Evolutionary conservation across 2,888 invertebrate genomes (phyloP), one percentile per base, ranked within the genome.

Genomic region (Periphyllus acericola): DNA sequence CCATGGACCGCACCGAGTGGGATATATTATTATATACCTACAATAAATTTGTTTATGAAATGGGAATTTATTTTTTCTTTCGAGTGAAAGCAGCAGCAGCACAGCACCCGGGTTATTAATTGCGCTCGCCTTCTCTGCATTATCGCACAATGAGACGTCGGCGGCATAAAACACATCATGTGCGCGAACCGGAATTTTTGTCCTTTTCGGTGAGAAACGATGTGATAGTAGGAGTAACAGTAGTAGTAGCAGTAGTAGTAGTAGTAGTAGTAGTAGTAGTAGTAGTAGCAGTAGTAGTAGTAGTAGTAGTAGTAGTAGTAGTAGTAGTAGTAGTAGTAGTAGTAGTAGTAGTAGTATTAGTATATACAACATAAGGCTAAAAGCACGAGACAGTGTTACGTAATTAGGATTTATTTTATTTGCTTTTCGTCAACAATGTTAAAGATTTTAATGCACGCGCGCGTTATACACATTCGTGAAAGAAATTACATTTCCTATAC

Each of bases 101-200:
- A n/a, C n/a, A 46, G 46, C 46, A 5, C 29, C 40, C 29, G 40
- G 75, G 34, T 40, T 75, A 75, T 83, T 83, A 75, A 83, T 75
- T 75, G 60, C 17, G 74, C 46, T 46, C 60, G 74, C 74, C 60
- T 75, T 40, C 60, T 40, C 6, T 6, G 74, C 29, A 21, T 83
- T 75, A 83, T 60, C 74, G 60, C 83, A 83, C 83, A 83, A 83
- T 83, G 74, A n/a, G 60, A 11, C 29, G 19, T n/a, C n/a, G n/a
- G 81, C 4, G 80, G 52, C n/a, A 68, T 68, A 60, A 83, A 40
- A 66, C 83, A 66, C 75, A 75, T 21, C 21, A n/a, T 83, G 11
- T 11, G 32, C 21, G 66, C n/a, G 66, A 80, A 83, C 83, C 83
- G 83, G 83, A 83, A 83, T 83, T 74, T 60, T 60, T 25, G 71